A percentile compares a stretch with the other conserved stretches of the same genome.
phyloP scores from a whole-genome alignment of 1,140 invertebrate species.

The Adelges cooleyi region DNA sequence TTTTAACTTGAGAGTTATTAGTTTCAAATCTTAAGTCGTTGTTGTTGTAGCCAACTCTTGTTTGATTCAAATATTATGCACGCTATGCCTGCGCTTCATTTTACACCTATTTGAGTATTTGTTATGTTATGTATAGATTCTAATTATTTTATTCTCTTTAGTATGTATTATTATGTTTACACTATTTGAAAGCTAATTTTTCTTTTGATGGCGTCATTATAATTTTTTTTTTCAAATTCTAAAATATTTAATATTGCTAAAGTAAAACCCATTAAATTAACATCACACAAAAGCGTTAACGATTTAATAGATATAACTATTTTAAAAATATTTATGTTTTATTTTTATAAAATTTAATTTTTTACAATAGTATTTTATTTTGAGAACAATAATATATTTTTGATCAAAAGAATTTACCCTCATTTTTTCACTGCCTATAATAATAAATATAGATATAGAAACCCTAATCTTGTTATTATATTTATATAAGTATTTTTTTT shows the following conservation, averaged over 20 bases:
- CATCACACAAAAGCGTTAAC: too few relatives aligned
- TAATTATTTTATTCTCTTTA: constrained; percentile 21
- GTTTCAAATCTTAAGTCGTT: too few relatives aligned
- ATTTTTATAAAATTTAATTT: constrained; percentile 2
- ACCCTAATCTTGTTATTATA: constrained; percentile 23
- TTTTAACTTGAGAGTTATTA: background rate
- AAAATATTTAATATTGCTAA: too few relatives aligned
- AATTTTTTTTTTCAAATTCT: constrained; percentile 3
- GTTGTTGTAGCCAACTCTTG: background rate
- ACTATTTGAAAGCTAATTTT: constrained; percentile 1
- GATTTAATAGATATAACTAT: too few relatives aligned
- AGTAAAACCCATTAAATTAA: too few relatives aligned
- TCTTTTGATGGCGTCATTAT: background rate
- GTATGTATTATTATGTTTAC: constrained; percentile 13
- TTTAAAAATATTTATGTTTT: constrained; percentile 20
- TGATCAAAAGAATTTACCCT: constrained; percentile 1
- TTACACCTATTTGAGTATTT: constrained; percentile 17
- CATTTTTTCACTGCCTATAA: constrained; percentile 15
- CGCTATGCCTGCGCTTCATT: constrained; percentile 9
- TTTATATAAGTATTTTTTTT: constrained; percentile 21
- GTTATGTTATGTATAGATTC: constrained; percentile 26
- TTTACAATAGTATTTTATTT: constrained; percentile 4
- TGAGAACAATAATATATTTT: background rate
- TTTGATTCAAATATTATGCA: constrained; percentile 17
- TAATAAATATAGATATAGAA: constrained; percentile 7